A percentile compares a stretch with the other conserved stretches of the same genome.
phyloP scores from a whole-genome alignment of 2,113 vertebrate species.

The Perognathus longimembris region DNA sequence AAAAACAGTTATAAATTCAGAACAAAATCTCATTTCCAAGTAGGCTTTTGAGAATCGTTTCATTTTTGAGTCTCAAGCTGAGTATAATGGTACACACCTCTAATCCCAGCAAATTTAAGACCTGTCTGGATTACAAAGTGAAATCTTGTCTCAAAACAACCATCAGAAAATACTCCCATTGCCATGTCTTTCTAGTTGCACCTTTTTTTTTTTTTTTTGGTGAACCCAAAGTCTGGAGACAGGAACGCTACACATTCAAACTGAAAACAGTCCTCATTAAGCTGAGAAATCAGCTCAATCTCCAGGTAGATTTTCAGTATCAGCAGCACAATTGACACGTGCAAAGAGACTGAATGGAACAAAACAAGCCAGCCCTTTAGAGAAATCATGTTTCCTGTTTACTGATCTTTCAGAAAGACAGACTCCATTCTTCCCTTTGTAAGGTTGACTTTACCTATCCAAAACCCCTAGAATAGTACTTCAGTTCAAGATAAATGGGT shows the following conservation, averaged over 20 bases:
- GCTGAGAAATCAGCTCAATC: conserved; percentile 56
- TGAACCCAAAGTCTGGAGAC: too few relatives aligned
- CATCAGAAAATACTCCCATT: neutral
- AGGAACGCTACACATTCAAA: too few relatives aligned
- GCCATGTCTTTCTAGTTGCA: neutral
- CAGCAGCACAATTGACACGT: neutral
- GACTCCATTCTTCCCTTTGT: conserved; percentile 69
- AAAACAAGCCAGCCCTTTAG: conserved; percentile 14
- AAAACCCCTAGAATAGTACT: conserved; percentile 20
- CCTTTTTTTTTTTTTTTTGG: neutral
- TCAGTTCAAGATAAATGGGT: conserved; percentile 3
- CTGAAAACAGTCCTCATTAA: conserved; percentile 6
- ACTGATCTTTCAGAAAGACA: conserved; percentile 49
- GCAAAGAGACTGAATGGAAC: conserved; percentile 16
- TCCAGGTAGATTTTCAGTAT: neutral
- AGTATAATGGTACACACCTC: neutral
- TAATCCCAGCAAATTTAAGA: neutral
- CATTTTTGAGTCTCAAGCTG: neutral
- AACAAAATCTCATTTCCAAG: conserved; percentile 42
- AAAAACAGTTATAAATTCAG: conserved; percentile 17
- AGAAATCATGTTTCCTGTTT: conserved; percentile 50
- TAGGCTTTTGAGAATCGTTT: conserved; percentile 2
- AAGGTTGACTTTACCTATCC: neutral
- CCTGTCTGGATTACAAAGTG: neutral
- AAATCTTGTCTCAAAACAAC: neutral